Base-by-base conservation (phyloP, 2,797 vertebrate genomes). In the Chaetodon trifasciatus region DNA sequence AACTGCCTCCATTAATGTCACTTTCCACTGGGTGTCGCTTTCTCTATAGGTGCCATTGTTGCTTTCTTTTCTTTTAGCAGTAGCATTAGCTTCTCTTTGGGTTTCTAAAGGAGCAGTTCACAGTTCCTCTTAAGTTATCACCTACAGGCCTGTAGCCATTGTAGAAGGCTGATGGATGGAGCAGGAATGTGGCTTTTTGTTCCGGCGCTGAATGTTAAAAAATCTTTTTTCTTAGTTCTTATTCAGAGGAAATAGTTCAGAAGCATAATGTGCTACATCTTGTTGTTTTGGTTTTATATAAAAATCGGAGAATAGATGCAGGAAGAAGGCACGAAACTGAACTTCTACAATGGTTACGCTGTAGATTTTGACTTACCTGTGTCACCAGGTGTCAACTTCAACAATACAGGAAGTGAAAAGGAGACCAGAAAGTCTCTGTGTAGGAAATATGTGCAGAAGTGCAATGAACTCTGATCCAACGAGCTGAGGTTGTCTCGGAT, bases 11-110 rank as follows among this genome's bases (percentile, higher is more conserved):
- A n/a, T 79, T 82, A 76, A 37, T 66, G 72, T 92, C 80, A 73
- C 72, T 88, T 85, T 88, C 78, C 72, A 75, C 84, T 88, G 70
- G 83, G 83, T 85, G 89, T 83, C 80, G 77, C 73, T 78, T 85
- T 74, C 63, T 64, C 42, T 58, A 42, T 37, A 55, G 81, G 84
- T 91, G 81, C 87, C 84, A 87, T 88, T 79, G 79, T 84, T 83
- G 62, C 32, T 61, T 69, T 55, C 60, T 60, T 39, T 40, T 37
- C 0, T 69, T 55, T 62, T 58, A 39, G 76, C 56, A 5, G 32
- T 65, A 55, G 80, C 58, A 9, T 80, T 66, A 81, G 42, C 70
- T 67, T 74, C 16, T 53, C 37, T 75, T 67, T 82, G 63, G 50
- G 57, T 65, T 84, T 70, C 17, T 81, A 42, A 73, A 74, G 60